A percentile compares a stretch with the other conserved stretches of the same genome.
These are phyloP conservation scores for Laothoe populi DNA, from an alignment of 2,888 invertebrate genomes.

Conservation along the genomic window DNA sequence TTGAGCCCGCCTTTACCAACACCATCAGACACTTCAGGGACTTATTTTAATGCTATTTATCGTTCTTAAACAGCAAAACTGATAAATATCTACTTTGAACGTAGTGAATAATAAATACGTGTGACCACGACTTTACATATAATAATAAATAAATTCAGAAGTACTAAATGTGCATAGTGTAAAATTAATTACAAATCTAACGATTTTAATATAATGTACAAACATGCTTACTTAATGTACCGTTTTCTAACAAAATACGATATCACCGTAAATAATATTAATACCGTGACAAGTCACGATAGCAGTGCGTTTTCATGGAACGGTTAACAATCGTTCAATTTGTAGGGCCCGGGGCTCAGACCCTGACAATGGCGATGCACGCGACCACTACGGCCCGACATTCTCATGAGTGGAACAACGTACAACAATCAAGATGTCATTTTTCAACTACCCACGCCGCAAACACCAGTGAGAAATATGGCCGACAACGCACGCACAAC, in stretches of 20 bases:
- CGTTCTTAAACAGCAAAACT: constrained; percentile 68
- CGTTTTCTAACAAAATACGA: constrained; percentile 60
- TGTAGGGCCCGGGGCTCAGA: constrained; percentile 71
- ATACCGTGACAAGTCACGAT: constrained; percentile 78
- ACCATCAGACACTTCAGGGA: constrained; percentile 64
- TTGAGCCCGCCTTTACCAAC: constrained; percentile 62
- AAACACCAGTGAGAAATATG: constrained; percentile 77
- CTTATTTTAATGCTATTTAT: constrained; percentile 71
- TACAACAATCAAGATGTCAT: constrained; percentile 85
- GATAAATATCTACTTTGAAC: constrained; percentile 67
- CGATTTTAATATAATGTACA: not conserved
- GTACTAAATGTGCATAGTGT: too few relatives aligned
- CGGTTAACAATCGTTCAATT: constrained; percentile 83
- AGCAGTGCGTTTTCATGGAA: constrained; percentile 67
- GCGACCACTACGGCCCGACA: constrained; percentile 72
- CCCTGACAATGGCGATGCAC: constrained; percentile 74
- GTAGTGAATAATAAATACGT: constrained; percentile 41
- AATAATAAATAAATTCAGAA: not conserved
- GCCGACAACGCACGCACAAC: constrained; percentile 77
- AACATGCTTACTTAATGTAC: constrained; percentile 39
- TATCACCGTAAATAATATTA: constrained; percentile 70
- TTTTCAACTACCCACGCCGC: constrained; percentile 84
- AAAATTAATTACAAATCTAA: not conserved
- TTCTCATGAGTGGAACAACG: constrained; percentile 83
- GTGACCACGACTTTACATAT: not conserved